Conservation (phyloP, 2,888 invertebrate genomes). For the Brachynemurus nebulosus region DNA sequence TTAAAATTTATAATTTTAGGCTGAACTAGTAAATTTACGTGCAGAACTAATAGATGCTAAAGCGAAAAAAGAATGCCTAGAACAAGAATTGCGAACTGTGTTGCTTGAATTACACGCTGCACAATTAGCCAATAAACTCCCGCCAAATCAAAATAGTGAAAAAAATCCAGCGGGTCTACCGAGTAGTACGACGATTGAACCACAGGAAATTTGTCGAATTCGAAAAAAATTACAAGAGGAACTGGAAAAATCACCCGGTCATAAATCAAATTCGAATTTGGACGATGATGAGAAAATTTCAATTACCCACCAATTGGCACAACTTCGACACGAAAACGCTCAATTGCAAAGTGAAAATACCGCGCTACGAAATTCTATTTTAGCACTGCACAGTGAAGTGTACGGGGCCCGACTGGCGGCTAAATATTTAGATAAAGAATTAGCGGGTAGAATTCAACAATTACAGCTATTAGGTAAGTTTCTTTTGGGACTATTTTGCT, state of each 20-base stretch:
- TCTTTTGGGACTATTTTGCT: not conserved
- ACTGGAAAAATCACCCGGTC: conserved; percentile 30
- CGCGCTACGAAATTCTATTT: conserved; percentile 52
- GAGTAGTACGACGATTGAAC: conserved; percentile 25
- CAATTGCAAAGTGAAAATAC: conserved; percentile 54
- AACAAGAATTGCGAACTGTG: conserved; percentile 47
- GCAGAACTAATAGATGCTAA: conserved; percentile 58
- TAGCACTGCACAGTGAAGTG: conserved; percentile 65
- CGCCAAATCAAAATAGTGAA: conserved; percentile 26
- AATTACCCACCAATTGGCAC: conserved; percentile 29
- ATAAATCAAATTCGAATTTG: conserved; percentile 20
- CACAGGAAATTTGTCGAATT: conserved; percentile 31
- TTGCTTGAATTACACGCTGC: conserved; percentile 45
- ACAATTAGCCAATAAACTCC: conserved; percentile 38
- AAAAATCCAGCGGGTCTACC: conserved; percentile 19
- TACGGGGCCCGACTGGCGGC: conserved; percentile 74
- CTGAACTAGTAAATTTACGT: conserved; percentile 61
- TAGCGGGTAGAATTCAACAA: conserved; percentile 73
- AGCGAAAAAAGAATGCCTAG: conserved; percentile 42
- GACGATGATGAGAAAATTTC: conserved; percentile 24
- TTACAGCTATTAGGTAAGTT: conserved; percentile 55
- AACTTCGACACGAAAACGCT: conserved; percentile 38
- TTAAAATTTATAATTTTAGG: conserved; percentile 36
- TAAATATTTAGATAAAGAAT: conserved; percentile 73
- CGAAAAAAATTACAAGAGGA: conserved; percentile 32